Base-by-base conservation (phyloP, 2,113 vertebrate species). In the Gallinago jamesoni region DNA sequence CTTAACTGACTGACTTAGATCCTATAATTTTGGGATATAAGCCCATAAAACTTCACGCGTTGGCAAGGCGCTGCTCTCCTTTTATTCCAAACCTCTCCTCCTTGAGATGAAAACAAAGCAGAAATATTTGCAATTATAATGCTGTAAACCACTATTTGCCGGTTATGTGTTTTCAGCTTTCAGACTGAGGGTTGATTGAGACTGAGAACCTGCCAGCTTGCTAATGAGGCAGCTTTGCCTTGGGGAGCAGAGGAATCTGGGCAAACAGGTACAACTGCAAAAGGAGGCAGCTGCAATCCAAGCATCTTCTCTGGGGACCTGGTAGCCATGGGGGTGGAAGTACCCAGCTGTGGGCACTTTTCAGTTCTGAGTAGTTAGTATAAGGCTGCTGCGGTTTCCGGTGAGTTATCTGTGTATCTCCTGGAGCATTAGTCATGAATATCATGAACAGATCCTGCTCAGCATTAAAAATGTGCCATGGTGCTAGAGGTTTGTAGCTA, bases 51-150 rank as follows among this genome's bases (percentile, higher is more conserved):
- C 94, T 96, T 96, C 91, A 95, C 0, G 0, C 35, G 0, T 24
- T 96, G 94, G 89, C 94, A 97, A 96, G 91, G 77, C 28, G 78
- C 57, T 92, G 57, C 81, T 87, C 47, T 84, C 83, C 39, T 96
- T 96, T 93, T 87, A 93, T 64, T 94, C 62, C 90, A 94, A 89
- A 94, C 59, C 14, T 87, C 74, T 89, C 35, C 23, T 93, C 30
- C 74, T 89, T 79, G 66, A 94, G 87, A 94, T 47, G 87, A 79
- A 93, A 96, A 96, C 94, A 96, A 96, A 95, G 94, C 50, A 87
- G 91, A 87, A 92, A 84, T 94, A 94, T 96, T 97, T 96, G 96
- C 95, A 96, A 94, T 94, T 96, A 97, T 92, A 97, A 92, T 96
- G 78, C 31, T 1, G 18, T 69, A 87, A 92, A 93, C 62, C 57